A percentile compares a stretch with the other conserved stretches of the same genome.
Evolutionary conservation across 2,888 invertebrate genomes (phyloP).

Genomic region (Lasius platythorax): DNA sequence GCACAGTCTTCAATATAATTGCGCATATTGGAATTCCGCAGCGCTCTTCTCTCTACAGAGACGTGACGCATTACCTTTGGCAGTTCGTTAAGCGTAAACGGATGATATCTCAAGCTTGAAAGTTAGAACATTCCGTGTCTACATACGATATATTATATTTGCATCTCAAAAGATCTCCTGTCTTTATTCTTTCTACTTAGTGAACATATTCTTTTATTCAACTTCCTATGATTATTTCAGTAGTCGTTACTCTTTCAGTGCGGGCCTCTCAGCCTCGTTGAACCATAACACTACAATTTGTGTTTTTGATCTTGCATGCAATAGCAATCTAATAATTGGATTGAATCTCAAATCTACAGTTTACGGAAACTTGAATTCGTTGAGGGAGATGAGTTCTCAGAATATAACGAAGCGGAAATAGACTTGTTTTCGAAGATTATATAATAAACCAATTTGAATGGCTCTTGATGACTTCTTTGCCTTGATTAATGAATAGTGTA

Average conservation of each 20-base stretch:
- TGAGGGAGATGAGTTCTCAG: conserved; percentile 21
- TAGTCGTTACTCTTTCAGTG: not conserved
- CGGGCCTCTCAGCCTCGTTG: not conserved
- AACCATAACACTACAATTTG: conserved; percentile 21
- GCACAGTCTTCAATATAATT: conserved; percentile 58
- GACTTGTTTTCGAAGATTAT: conserved; percentile 17
- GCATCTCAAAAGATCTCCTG: conserved; percentile 5
- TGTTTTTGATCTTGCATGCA: conserved; percentile 26
- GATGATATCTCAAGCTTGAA: conserved; percentile 16
- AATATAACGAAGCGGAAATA: conserved; percentile 17
- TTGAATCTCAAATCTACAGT: not conserved
- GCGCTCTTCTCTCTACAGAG: conserved; percentile 7
- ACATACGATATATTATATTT: conserved; percentile 12
- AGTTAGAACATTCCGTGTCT: not conserved
- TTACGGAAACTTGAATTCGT: conserved; percentile 25
- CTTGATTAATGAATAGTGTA: not conserved
- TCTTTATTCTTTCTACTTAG: conserved; percentile 7
- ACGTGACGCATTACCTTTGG: not conserved
- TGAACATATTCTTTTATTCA: not conserved
- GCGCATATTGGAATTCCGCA: conserved; percentile 65
- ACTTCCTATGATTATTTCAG: conserved; percentile 26
- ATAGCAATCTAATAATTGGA: conserved; percentile 23
- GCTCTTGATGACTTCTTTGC: not conserved
- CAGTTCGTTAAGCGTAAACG: not conserved
- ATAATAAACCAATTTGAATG: conserved; percentile 23